Base-by-base conservation (phyloP, 2,113 vertebrate genomes). In the Xiphophorus couchianus region DNA sequence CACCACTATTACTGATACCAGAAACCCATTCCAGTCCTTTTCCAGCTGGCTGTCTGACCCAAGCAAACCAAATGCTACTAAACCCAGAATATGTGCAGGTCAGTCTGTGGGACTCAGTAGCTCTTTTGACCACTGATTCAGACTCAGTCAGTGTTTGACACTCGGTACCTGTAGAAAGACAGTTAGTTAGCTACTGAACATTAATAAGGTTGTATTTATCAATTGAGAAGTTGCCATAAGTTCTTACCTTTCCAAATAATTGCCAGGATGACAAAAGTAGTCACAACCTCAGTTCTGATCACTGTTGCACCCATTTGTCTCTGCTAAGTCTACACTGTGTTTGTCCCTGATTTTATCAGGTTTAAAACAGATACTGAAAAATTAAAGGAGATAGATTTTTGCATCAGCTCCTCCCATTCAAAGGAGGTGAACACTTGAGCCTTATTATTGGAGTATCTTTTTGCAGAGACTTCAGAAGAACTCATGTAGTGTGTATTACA, bases 11-110 rank as follows among this genome's bases (percentile, higher is more conserved):
- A 31, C 5, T 42, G 61, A 72, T 72, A 13, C 0, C 27, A 5
- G 58, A 44, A 22, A 75, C 65, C 73, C 44, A 74, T 17, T 66
- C 31, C 63, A 66, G 25, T 66, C 9, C n/a, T 74, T 74, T 74
- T 28, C 73, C 58, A 19, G 72, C 13, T 48, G 71, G 27, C 61
- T 73, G 71, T 64, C 71, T 73, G 61, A 64, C 33, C 71, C 61
- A 64, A 31, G 1, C 35, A 3, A 22, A 64, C 3, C 11, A 0
- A 27, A 17, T 6, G 1, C 39, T 8, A 51, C 62, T 14, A 51
- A 64, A 51, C 42, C 39, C 71, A 35, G 62, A 74, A 35, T 74
- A 58, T 35, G 71, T 73, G 11, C 71, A 73, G 58, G 61, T 73
- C 28, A 73, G 62, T 51, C 39, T 65, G 39, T 73, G 61, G 37